Base-by-base conservation (phyloP, 1,140 invertebrate genomes). In the Globodera ellingtonae region DNA sequence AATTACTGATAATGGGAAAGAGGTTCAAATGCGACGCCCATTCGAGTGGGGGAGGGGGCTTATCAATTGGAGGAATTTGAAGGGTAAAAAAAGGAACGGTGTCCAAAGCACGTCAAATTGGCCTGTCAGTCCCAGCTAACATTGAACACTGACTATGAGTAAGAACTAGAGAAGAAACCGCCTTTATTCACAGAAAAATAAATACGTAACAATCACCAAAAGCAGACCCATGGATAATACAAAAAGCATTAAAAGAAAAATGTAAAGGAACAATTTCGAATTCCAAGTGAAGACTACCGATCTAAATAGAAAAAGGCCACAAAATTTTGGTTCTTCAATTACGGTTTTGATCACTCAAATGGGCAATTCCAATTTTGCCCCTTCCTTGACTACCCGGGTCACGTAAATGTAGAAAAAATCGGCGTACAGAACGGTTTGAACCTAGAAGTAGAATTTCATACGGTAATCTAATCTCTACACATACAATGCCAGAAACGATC, bases 351-450 rank as follows among this genome's bases (percentile, higher is more conserved):
- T 13, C 56, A 62, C 56, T 70, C 67, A 70, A 81, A 86, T 84
- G n/a, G 86, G 86, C 24, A 87, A 77, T 59, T 85, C 83, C 80
- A 87, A 75, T 65, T 86, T 85, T 6, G 81, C 70, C 21, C 81
- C 75, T 46, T 88, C 80, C 46, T 84, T 73, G 46, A 87, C 84
- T 13, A 87, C 95, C 95, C 98, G 98, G 89, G 97, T 99, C 89
- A 99, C 94, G 91, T 99, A 99, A 75, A 99, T 92, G 92, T 99
- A 99, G 92, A 99, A 99, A 93, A 99, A 99, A 91, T 99, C 97
- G 92, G 97, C 98, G 91, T 99, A 99, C 44, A 99, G 92, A 76
- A 99, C 94, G 46, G 98, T 99, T 90, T 99, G 98, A 13, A 91
- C 89, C 24, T 67, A 46, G 35, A 13, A 70, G 3, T 44, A 7